phyloP scores from a whole-genome alignment of 2,797 vertebrate genomes.

The Smutsia gigantea region DNA sequence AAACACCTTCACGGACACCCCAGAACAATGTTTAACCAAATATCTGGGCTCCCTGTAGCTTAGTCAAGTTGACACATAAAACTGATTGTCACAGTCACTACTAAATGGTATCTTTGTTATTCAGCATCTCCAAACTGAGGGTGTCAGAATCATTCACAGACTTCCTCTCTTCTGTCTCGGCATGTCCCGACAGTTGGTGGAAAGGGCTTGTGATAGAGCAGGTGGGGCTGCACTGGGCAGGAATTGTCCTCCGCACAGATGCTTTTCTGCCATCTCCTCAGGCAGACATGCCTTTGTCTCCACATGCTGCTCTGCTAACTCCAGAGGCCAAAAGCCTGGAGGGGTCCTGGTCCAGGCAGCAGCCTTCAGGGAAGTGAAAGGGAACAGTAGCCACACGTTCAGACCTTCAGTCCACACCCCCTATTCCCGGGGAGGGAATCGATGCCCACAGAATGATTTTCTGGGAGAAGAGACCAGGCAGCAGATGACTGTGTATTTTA shows the following conservation, averaged over 20 bases:
- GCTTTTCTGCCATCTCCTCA: not conserved
- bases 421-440: not conserved
- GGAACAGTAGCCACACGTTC: not conserved
- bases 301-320: not conserved
- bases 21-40: not conserved
- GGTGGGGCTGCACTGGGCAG: not conserved
- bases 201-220: not conserved
- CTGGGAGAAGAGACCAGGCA: not conserved
- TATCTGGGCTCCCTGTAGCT: not conserved
- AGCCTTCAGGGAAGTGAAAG: not conserved
- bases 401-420: not conserved
- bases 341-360: not conserved
- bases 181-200: fast-evolving
- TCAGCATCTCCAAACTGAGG: not conserved
- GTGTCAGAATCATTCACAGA: not conserved
- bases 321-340: not conserved
- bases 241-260: no score
- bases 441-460: not conserved
- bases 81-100: not conserved
- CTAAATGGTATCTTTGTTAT: no score
- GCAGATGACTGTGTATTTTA: fast-evolving
- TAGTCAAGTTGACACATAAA: not conserved
- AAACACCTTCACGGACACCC: not conserved
- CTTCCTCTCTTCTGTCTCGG: not conserved
- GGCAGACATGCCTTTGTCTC: not conserved